Percentiles rank a stretch among this genome's conserved stretches.
phyloP scores from a whole-genome alignment of 2,888 invertebrate species.

The Cephus pygmeus region DNA sequence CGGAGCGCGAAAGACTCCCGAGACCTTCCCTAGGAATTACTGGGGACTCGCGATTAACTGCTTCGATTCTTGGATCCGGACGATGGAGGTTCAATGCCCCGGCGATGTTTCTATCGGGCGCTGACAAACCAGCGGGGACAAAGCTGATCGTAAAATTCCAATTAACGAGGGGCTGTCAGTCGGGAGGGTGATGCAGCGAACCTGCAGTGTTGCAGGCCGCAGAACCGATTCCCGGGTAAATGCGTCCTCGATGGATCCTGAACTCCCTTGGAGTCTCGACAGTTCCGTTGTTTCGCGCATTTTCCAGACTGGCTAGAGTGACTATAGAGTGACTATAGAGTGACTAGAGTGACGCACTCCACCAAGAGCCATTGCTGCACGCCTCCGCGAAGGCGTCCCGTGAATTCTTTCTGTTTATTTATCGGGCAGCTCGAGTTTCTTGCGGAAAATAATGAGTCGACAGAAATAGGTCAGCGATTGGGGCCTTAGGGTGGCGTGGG shows the following conservation, averaged over 20 bases:
- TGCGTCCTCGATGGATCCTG: background rate
- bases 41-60: no score
- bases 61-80: no score
- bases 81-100: conserved; percentile 1
- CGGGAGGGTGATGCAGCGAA: background rate
- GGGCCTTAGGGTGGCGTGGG: conserved; percentile 22
- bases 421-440: conserved; percentile 40
- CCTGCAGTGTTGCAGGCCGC: background rate
- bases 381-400: no score
- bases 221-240: background rate
- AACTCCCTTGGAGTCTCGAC: no score
- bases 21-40: no score
- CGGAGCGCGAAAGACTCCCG: no score
- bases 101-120: conserved; percentile 39
- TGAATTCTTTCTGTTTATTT: no score
- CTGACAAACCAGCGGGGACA: conserved; percentile 40
- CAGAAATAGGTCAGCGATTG: conserved; percentile 26
- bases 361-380: no score
- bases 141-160: conserved; percentile 49
- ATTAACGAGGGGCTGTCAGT: conserved; percentile 37
- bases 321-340: no score
- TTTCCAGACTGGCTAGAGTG: no score
- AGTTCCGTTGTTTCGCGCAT: no score
- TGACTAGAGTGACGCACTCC: no score
- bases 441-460: conserved; percentile 34